Conservation (phyloP, 1,140 invertebrate species). For the Phymastichus coffea region DNA sequence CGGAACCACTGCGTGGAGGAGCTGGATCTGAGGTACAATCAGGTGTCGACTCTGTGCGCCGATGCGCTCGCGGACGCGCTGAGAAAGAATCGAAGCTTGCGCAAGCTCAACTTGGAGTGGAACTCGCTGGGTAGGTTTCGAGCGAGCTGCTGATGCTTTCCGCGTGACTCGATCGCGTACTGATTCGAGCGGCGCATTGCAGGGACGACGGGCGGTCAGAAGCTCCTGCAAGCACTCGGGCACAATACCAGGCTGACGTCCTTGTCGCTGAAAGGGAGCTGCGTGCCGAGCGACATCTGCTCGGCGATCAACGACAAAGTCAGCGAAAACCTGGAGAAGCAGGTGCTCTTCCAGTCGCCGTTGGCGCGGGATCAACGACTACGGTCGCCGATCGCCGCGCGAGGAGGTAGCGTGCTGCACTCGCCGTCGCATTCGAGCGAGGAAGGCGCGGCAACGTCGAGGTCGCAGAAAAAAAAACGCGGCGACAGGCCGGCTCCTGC, state of each 20-base stretch:
- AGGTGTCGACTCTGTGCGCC: conserved; percentile 45
- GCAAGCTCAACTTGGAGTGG: conserved; percentile 49
- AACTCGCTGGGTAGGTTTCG: conserved; percentile 46
- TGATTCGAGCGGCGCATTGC: background rate
- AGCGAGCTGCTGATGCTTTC: no score
- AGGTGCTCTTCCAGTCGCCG: no score
- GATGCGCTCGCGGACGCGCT: conserved; percentile 40
- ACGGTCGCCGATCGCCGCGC: no score
- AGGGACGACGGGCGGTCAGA: conserved; percentile 41
- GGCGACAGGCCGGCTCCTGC: no score
- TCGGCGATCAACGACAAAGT: conserved; percentile 38
- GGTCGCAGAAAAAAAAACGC: no score
- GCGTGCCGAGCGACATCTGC: conserved; percentile 49
- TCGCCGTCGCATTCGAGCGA: no score
- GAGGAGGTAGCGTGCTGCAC: no score
- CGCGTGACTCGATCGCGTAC: background rate
- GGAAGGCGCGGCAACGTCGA: no score
- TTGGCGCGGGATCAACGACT: no score
- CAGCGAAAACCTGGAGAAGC: conserved; percentile 36
- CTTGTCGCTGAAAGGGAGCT: conserved; percentile 51
- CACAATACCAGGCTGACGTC: conserved; percentile 42
- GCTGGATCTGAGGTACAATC: conserved; percentile 53
- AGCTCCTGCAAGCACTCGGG: conserved; percentile 41
- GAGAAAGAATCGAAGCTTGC: conserved; percentile 44
- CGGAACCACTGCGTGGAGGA: conserved; percentile 50